Base-by-base conservation (phyloP, 1,140 invertebrate species). In the Micrasema longulum region DNA sequence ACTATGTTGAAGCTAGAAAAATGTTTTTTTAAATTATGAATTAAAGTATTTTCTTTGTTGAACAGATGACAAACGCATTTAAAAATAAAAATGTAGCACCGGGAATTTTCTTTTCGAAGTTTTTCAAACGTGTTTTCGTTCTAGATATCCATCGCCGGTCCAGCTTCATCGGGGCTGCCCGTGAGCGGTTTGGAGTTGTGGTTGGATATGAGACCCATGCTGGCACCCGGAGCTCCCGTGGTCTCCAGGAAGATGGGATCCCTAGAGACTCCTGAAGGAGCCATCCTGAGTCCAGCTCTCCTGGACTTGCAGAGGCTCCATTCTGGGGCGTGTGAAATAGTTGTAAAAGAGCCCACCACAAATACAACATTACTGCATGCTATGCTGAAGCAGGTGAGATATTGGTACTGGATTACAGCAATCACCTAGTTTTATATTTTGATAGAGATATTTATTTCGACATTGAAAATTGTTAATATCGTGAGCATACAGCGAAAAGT, bases 231-330 rank as follows among this genome's bases (percentile, higher is more conserved):
- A 1, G 91, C 91, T 0, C 90, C 90, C 0, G 86, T 90, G 0
- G 87, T 88, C 0, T 79, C 71, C 9, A 47, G 45, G 38, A 84
- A 4, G 84, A 38, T 76, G 26, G 74, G 89, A 53, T 75, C 89
- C 0, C 80, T 92, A 2, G 89, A 91, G 47, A 86, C 89, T 50
- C 91, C 91, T 1, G 91, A 92, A 77, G 91, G 90, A 3, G 89
- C 87, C 36, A 83, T 89, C 0, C 83, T 88, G 0, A 86, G 87
- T 35, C 79, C 91, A 0, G 82, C 85, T 0, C 85, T 86, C 3
- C 85, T 88, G 2, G 89, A 90, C 73, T 76, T 90, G 1, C 84
- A 84, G 7, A 81, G 87, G 22, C 80, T 91, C 14, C 87, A 90
- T 64, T 86, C 85, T 2, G 89, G 89, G 10, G 87, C 88, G 14